A percentile compares a stretch with the other conserved stretches of the same genome.
These are phyloP conservation scores for Bursaphelenchus okinawaensis DNA, from an alignment of 2,888 invertebrate genomes.

Conservation along the genomic window DNA sequence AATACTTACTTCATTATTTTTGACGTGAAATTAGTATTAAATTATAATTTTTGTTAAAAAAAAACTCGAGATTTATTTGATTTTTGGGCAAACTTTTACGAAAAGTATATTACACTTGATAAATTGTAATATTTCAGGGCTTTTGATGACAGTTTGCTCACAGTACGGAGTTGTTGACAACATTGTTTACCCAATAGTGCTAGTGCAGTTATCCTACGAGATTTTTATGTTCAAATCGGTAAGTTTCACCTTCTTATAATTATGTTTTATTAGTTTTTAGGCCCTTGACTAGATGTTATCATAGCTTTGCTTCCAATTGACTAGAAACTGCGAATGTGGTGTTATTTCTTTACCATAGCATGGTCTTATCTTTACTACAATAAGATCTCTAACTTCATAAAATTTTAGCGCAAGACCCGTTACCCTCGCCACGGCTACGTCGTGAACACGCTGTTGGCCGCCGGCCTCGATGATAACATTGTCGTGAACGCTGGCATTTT, in stretches of 20 bases:
- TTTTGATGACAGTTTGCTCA: not conserved
- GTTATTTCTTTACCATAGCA: no score
- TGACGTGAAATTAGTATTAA: no score
- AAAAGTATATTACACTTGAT: no score
- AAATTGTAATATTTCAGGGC: not conserved
- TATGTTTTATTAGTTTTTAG: not conserved
- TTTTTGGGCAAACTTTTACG: no score
- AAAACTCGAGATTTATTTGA: no score
- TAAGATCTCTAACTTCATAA: not conserved
- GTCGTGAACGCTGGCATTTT: constrained; percentile 14
- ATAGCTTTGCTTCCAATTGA: no score
- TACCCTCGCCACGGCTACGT: constrained; percentile 21
- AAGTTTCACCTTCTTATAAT: not conserved
- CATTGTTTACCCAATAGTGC: not conserved
- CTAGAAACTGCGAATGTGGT: no score
- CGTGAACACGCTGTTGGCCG: constrained; percentile 17
- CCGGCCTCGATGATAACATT: constrained; percentile 15
- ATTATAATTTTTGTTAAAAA: no score
- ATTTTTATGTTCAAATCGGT: not conserved
- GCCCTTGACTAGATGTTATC: no score
- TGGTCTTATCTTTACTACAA: not conserved
- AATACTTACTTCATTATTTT: no score
- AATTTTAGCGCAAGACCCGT: constrained; percentile 9
- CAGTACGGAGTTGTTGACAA: not conserved
- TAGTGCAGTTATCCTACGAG: not conserved